Base-by-base conservation (phyloP, 1,140 invertebrate species). In the Trichoplusia ni region DNA sequence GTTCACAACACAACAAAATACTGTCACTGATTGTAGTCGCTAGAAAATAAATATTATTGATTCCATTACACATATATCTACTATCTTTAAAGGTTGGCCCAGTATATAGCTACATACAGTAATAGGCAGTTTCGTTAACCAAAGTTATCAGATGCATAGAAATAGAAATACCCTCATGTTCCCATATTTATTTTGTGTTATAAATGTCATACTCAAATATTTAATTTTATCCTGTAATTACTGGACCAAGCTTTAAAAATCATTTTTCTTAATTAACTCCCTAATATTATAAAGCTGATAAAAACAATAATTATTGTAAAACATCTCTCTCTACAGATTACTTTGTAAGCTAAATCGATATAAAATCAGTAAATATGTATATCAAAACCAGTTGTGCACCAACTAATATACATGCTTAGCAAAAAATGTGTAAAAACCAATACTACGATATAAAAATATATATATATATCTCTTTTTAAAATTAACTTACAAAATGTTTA, bases 391-490 rank as follows among this genome's bases (percentile, higher is more conserved):
- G 29, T 40, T 71, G 72, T 66, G 69, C 66, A 70, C 54, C 67
- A 70, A 69, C 62, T 44, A 56, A 67, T 67, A 61, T 53, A 67
- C 64, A 62, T 60, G 66, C 53, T 66, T 79, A 77, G 77, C 79
- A 82, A 84, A 81, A 81, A 81, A 81, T 78, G 68, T 65, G 56
- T 79, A 79, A 66, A 79, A 80, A 75, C 66, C 56, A 77, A 75
- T 76, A 75, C 74, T 81, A 75, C 54, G 25, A 72, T 82, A 82
- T 81, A 79, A 79, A 84, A 82, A 84, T 83, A 81, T 79, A 81
- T 79, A 84, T 83, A 81, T 79, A 81, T 79, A 75, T 63, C 67
- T 77, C 37, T 62, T 64, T 54, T 54, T 65, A 66, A 70, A 63
- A 68, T 56, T 63, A 69, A 72, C 53, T 58, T 67, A 67, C 25